Evolutionary conservation across 2,888 invertebrate species (phyloP), one percentile per base, ranked within the genome.

Genomic region (Drosophila ezoana): DNA sequence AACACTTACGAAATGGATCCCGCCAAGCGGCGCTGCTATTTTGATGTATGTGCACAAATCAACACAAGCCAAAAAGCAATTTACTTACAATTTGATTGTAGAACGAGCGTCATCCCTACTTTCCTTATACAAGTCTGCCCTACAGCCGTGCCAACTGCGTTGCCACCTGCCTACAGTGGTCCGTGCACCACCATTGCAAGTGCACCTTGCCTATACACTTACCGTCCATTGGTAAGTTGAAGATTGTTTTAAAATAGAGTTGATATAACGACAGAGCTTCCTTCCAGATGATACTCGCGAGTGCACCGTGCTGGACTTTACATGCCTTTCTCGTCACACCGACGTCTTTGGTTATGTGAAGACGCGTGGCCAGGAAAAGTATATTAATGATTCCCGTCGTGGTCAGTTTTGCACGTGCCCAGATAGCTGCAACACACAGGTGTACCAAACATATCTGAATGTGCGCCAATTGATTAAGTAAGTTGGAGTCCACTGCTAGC

Each of bases 131-230:
- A 3, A 52, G 20, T 8, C 43, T 91, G 16, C 16, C 48, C 4
- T 92, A 91, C 58, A 84, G 81, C 44, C 80, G 75, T 2, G 35
- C 72, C 13, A 92, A 92, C 58, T 92, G 92, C 58, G 45, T 82
- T 8, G 66, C 76, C 1, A 66, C 79, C 38, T 92, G 92, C 32
- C 76, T 89, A 6, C 91, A 91, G 47, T 49, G 69, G 3, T 73
- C 87, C 16, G 48, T 90, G 4, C 33, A 84, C 1, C 48, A 51
- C 4, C 45, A 69, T 44, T 92, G 92, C 66, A 90, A 89, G 13
- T 92, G 92, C 58, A 87, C 90, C 0, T 48, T 90, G 32, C 79
- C 90, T 0, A 61, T 85, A 18, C 89, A 84, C 43, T 84, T 90
- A 49, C 90, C 89, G 0, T 43, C 14, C 16, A 52, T 72, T 4